Percentiles rank a stretch among this genome's conserved stretches.
These are phyloP conservation scores for Antennarius striatus DNA, from an alignment of 2,113 vertebrate species.

Conservation along the genomic window DNA sequence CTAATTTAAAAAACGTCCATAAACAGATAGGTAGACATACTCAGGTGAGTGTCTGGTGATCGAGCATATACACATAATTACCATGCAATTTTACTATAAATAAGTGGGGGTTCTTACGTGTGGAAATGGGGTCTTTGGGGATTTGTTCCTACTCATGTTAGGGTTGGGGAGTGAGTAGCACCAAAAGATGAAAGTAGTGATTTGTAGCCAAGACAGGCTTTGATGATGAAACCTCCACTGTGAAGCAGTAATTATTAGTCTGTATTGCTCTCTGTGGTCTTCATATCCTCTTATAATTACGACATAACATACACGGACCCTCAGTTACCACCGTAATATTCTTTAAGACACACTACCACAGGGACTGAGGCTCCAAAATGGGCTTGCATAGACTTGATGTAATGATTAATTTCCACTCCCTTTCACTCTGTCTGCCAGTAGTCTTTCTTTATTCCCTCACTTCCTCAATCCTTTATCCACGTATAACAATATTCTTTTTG, in stretches of 20 bases:
- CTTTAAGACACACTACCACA: constrained; percentile 52
- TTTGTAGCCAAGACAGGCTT: constrained; percentile 69
- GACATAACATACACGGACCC: constrained; percentile 61
- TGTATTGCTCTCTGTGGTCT: constrained; percentile 73
- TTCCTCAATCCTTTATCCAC: constrained; percentile 43
- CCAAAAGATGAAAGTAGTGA: constrained; percentile 73
- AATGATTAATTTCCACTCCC: constrained; percentile 59
- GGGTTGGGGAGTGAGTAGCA: constrained; percentile 30
- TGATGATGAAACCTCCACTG: constrained; percentile 79
- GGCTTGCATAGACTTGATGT: constrained; percentile 58
- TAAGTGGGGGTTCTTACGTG: background rate
- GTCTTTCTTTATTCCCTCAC: constrained; percentile 43
- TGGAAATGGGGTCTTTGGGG: constrained; percentile 50
- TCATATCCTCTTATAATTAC: constrained; percentile 74
- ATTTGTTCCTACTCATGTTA: constrained; percentile 44
- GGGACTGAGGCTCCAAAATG: constrained; percentile 50
- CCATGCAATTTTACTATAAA: background rate
- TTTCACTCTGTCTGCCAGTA: constrained; percentile 57
- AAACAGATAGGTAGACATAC: background rate
- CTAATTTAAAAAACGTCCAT: background rate
- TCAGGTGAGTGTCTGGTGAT: background rate
- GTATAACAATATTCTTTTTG: constrained; percentile 53
- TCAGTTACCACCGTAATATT: constrained; percentile 58
- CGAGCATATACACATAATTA: too few species aligned
- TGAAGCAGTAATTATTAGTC: constrained; percentile 75